Base-by-base conservation (phyloP, 2,113 vertebrate species). In the Burhinus bistriatus region DNA sequence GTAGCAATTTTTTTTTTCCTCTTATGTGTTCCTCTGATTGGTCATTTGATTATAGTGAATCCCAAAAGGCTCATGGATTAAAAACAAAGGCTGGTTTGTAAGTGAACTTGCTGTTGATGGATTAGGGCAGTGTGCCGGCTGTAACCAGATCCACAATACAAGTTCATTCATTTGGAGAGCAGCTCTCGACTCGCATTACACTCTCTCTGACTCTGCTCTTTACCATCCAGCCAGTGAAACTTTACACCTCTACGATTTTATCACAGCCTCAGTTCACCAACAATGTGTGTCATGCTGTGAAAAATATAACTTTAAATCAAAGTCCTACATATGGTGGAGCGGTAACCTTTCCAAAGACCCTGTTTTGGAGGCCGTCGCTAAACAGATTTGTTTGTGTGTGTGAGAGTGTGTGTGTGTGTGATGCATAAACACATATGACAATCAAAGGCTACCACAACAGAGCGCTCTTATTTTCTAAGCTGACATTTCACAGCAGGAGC, bases 31-130 rank as follows among this genome's bases (percentile, higher is more conserved):
- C 62, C 81, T 95, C 80, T 93, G 96, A 97, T 95, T 96, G 92
- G 97, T 73, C 95, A 93, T 93, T 97, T 97, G 90, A 82, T 95
- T 97, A 90, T 59, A 73, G 89, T 77, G 95, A 97, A 98, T 98
- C 98, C 97, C 97, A 57, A 83, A 97, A 98, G 97, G 98, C 98
- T 98, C 98, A 97, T 83, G 97, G 98, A 93, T 97, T 97, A 97
- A 98, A 98, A 97, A 99, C 98, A 99, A 99, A 99, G 98, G 97
- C 94, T 95, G 97, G 98, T 98, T 99, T 99, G 98, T 99, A 98
- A 97, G 97, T 91, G 95, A 97, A 97, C 96, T 98, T 96, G 97
- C 97, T 97, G 98, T 98, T 98, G 98, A 98, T 98, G 97, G 98
- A 98, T 98, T 98, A 98, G 96, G 96, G 97, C 97, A 96, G 95